These are phyloP conservation scores for Zaprionus obscuricornis DNA, from an alignment of 2,888 invertebrate species.

Conservation along the genomic window DNA sequence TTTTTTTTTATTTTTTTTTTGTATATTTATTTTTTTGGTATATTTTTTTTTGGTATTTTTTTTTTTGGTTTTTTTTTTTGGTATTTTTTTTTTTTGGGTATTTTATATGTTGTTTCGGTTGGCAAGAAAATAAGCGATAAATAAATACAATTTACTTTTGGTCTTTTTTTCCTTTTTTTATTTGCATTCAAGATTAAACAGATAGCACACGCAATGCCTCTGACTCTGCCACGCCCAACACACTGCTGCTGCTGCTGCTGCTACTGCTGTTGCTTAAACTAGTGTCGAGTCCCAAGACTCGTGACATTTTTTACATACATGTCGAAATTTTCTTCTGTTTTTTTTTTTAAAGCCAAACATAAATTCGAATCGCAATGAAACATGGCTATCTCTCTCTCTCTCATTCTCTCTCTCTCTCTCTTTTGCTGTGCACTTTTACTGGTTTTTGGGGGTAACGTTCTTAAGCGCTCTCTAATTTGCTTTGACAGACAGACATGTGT, in stretches of 20 bases:
- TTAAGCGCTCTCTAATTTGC: slow-evolving; percentile 67
- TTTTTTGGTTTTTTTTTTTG: slow-evolving; percentile 38
- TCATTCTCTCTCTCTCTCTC: too few species aligned
- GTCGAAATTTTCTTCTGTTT: slow-evolving; percentile 17
- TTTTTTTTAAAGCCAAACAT: too few species aligned
- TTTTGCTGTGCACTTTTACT: too few species aligned
- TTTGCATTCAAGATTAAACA: slow-evolving; percentile 69
- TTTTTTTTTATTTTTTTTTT: slow-evolving; percentile 47
- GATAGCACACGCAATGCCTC: slow-evolving; percentile 72
- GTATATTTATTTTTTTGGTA: too few species aligned
- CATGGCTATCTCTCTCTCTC: too few species aligned
- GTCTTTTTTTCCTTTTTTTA: slow-evolving; percentile 61
- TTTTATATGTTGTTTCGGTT: too few species aligned
- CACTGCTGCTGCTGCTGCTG: neutral
- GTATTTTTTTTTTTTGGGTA: slow-evolving; percentile 3
- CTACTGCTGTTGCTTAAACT: slow-evolving; percentile 1
- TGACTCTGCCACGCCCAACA: neutral
- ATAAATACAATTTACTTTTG: slow-evolving; percentile 76
- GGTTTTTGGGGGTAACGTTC: slow-evolving; percentile 31
- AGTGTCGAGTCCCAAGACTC: too few species aligned
- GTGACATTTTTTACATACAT: slow-evolving; percentile 29
- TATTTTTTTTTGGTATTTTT: slow-evolving; percentile 22
- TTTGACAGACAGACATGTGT: slow-evolving; percentile 73
- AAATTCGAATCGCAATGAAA: too few species aligned
- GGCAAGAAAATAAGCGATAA: slow-evolving; percentile 74